Conservation (phyloP, 2,113 vertebrate genomes). For the Xenus cinereus region DNA sequence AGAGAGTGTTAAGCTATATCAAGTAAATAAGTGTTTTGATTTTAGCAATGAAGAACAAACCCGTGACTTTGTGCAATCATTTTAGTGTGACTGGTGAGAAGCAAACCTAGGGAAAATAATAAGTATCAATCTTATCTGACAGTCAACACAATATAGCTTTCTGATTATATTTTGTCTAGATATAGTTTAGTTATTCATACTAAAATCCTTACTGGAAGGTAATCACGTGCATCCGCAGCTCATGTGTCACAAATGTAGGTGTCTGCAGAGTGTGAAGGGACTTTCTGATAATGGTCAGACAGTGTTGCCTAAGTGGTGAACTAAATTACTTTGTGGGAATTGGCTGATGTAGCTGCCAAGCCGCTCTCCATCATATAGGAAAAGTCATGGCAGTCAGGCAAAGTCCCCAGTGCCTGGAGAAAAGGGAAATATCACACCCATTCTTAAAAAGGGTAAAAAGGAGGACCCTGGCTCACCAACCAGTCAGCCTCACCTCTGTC, state of each 20-base stretch:
- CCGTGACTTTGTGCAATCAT: not conserved
- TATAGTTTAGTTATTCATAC: not conserved
- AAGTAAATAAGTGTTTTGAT: conserved; percentile 23
- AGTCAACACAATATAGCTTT: not conserved
- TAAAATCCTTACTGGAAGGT: not conserved
- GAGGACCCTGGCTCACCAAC: not conserved
- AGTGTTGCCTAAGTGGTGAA: not conserved
- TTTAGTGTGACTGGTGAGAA: not conserved
- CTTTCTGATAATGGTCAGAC: not conserved
- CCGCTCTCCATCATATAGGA: not conserved
- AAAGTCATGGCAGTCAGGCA: not conserved
- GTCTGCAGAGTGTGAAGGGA: not conserved
- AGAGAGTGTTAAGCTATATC: not conserved
- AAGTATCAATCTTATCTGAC: not conserved
- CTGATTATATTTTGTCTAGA: conserved; percentile 6
- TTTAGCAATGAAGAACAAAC: not conserved
- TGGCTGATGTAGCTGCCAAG: not conserved
- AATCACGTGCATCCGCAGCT: not conserved
- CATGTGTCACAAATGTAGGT: not conserved
- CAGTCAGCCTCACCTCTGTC: not conserved
- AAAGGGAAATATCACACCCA: not conserved
- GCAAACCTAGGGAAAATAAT: not conserved
- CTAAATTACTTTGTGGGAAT: not conserved
- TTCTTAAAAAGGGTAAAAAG: not conserved
- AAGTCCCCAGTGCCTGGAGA: not conserved